Evolutionary conservation across 2,888 invertebrate genomes (phyloP), one percentile per base, ranked within the genome.

Genomic region (Phengaris arion): DNA sequence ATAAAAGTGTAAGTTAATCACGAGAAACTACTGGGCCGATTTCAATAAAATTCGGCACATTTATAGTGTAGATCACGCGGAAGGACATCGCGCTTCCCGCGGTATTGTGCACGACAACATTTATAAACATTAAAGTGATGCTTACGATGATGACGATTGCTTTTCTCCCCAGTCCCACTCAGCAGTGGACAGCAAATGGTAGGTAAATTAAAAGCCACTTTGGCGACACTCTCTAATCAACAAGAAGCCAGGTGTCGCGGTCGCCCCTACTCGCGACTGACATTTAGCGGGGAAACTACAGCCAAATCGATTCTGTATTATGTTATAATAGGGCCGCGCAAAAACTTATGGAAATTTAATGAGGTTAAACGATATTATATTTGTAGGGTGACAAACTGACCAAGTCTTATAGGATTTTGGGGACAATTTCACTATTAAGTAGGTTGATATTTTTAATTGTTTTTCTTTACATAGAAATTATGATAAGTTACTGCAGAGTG

Each of bases 301-400:
- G 68, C 48, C 13, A 69, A 48, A 48, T 69, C 15, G 68, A 74
- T 68, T 74, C 68, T 74, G 74, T 74, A 68, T 74, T 74, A 68
- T 54, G 68, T 74, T 68, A 74, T 74, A 68, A 74, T 74, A 74
- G 68, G 51, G 45, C 54, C 35, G 9, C 45, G 68, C 52, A 74
- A 74, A 74, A 74, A 74, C 68, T 74, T 22, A 52, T 46, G 52
- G 64, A 68, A 52, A 68, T 68, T 45, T 64, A 64, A 74, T 45
- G 68, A 68, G 64, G 54, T 74, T 68, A 52, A 64, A 52, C 68
- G 68, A 74, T 68, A 68, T 68, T 64, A 35, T 35, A 35, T 64
- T 46, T 12, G 48, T 54, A 55, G 4, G 51, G 35, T 57, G n/a
- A 22, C 22, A 22, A 22, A 22, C 22, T 22, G 22, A 6, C 74